Percentiles rank a stretch among this genome's conserved stretches.
Conservation (phyloP, 2,888 invertebrate genomes). For the Torymus aiolomorphi region DNA sequence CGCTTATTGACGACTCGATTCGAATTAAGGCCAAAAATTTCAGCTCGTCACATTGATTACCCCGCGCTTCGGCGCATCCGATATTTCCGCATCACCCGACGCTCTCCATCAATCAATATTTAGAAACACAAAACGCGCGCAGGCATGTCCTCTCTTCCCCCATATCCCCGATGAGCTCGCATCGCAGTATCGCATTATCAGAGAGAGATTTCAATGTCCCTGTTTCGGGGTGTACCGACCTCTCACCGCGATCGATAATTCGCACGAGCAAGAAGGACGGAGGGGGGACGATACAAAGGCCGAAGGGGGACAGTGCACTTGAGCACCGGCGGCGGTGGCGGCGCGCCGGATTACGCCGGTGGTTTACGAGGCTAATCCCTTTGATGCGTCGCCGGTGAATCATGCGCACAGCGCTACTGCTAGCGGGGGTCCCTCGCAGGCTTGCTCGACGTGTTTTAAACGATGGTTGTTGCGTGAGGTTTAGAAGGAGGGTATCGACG, state of each 20-base stretch:
- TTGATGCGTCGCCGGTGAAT: constrained; percentile 62
- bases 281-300: constrained; percentile 22
- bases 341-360: constrained; percentile 58
- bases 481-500: no score
- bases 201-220: constrained; percentile 30
- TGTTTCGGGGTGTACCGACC: constrained; percentile 22
- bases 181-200: constrained; percentile 16
- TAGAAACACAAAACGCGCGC: constrained; percentile 24
- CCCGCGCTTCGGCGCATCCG: background rate
- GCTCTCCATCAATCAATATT: constrained; percentile 9
- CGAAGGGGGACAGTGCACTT: constrained; percentile 24
- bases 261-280: constrained; percentile 35
- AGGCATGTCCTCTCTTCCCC: background rate
- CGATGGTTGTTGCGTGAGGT: no score
- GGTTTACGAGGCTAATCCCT: constrained; percentile 63
- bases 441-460: no score
- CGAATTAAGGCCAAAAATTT: no score
- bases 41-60: no score
- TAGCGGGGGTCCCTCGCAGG: no score
- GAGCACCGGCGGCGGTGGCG: constrained; percentile 11
- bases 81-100: constrained; percentile 24
- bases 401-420: constrained; percentile 56
- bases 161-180: no score
- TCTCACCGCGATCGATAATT: constrained; percentile 60
- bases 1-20: no score